A percentile compares a stretch with the other conserved stretches of the same genome.
Conservation (phyloP, 2,113 vertebrate genomes). For the Thalassarche chlororhynchos region DNA sequence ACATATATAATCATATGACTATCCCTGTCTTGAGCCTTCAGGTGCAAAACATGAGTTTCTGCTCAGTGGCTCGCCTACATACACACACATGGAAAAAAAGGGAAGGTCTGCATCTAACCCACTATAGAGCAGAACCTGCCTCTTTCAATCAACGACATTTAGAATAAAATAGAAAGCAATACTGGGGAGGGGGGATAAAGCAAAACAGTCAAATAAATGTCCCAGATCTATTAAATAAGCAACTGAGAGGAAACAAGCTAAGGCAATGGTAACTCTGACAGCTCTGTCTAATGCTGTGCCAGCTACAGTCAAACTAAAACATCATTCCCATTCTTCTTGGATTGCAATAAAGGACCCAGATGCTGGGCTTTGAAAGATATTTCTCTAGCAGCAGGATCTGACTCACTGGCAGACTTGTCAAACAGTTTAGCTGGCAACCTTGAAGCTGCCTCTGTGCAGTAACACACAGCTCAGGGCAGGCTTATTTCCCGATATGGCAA, state of each 20-base stretch:
- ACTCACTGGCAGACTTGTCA: conserved; percentile 43
- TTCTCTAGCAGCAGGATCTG: conserved; percentile 52
- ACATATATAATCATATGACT: background rate
- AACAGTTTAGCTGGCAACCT: conserved; percentile 35
- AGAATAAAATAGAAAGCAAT: background rate
- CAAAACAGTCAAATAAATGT: background rate
- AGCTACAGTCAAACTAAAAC: background rate
- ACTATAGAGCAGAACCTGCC: background rate
- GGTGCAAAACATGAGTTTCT: background rate
- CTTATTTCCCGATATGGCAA: background rate
- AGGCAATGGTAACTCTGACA: background rate
- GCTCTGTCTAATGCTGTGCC: background rate
- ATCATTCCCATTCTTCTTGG: background rate
- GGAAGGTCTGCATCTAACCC: background rate
- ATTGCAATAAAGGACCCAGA: conserved; percentile 33
- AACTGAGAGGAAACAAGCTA: background rate
- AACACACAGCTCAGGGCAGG: background rate
- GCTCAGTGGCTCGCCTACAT: background rate
- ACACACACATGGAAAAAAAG: background rate
- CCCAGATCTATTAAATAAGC: background rate
- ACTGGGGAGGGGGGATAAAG: background rate
- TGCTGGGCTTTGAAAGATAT: conserved; percentile 36
- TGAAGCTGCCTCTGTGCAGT: conserved; percentile 19
- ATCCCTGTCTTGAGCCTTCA: background rate
- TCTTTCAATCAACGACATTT: background rate